Base-by-base conservation (phyloP, 2,113 vertebrate species). In the Conger conger region DNA sequence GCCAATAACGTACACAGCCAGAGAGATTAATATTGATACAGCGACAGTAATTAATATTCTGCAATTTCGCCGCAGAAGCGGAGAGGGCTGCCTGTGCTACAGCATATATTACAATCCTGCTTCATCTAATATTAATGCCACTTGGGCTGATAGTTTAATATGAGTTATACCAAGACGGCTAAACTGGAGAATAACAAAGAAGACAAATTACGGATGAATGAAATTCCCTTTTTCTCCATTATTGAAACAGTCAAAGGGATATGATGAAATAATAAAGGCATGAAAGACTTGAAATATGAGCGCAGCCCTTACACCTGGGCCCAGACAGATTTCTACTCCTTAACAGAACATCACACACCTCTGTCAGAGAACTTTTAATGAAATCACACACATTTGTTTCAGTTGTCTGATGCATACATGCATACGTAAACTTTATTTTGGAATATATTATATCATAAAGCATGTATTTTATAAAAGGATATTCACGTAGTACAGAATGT, bases 111-210 rank as follows among this genome's bases (percentile, higher is more conserved):
- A 93, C 91, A 91, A 92, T 92, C 92, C 89, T 82, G 87, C 90
- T 92, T 92, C 93, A 95, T 95, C 90, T 90, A 92, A 93, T 93
- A 93, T 95, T 95, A 93, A 95, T 93, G 88, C 87, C 91, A 88
- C 86, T 36, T 90, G 92, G 92, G 87, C 88, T 88, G 85, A 91
- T 90, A 86, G 90, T 92, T 89, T 91, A 92, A 93, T 93, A 92
- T 88, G 90, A 92, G 90, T 86, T 90, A 85, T 87, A 76, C 85
- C 86, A 88, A 93, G 92, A 93, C 87, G 86, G 89, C 90, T 85
- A 89, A 93, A 93, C 93, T 93, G 89, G 87, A 91, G 90, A 90
- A 91, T 87, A 88, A 88, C 84, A 88, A 91, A 91, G 90, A 92
- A 92, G 92, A 92, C 85, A 90, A 88, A 93, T 94, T 89, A 91